Evolutionary conservation across 2,113 vertebrate genomes (phyloP).

Genomic region (Vicugna pacos): DNA sequence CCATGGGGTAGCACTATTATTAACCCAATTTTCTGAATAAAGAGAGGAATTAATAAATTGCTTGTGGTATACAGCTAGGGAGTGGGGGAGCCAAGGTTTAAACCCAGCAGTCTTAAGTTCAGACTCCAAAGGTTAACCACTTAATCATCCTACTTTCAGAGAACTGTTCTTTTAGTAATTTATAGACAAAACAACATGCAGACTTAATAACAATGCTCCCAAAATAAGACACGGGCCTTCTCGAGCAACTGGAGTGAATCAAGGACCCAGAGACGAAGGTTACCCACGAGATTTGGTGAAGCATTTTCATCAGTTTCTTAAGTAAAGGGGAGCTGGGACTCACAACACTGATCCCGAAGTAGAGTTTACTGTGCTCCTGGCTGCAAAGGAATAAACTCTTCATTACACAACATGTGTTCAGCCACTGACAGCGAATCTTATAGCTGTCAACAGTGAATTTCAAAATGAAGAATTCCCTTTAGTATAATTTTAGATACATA

Average conservation of each 20-base stretch:
- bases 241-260: not conserved
- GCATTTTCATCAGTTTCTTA: not conserved
- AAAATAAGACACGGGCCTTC: not conserved
- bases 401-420: not conserved
- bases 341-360: not conserved
- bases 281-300: not conserved
- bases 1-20: not conserved
- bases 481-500: not conserved
- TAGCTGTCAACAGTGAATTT: not conserved
- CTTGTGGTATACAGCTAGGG: not conserved
- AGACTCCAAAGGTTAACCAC: not conserved
- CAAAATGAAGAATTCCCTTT: not conserved
- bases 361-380: not conserved
- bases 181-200: slow-evolving; percentile 5
- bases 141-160: slow-evolving; percentile 13
- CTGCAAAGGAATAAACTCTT: not conserved
- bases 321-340: not conserved
- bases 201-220: not conserved
- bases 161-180: not conserved
- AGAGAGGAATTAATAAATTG: slow-evolving; percentile 9
- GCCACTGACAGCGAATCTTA: not conserved
- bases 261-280: not conserved
- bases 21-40: slow-evolving; percentile 15
- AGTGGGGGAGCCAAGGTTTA: not conserved
- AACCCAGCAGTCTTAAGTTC: not conserved